Evolutionary conservation across 2,113 vertebrate genomes (phyloP), one percentile per base, ranked within the genome.

Genomic region (Chaetura pelagica): DNA sequence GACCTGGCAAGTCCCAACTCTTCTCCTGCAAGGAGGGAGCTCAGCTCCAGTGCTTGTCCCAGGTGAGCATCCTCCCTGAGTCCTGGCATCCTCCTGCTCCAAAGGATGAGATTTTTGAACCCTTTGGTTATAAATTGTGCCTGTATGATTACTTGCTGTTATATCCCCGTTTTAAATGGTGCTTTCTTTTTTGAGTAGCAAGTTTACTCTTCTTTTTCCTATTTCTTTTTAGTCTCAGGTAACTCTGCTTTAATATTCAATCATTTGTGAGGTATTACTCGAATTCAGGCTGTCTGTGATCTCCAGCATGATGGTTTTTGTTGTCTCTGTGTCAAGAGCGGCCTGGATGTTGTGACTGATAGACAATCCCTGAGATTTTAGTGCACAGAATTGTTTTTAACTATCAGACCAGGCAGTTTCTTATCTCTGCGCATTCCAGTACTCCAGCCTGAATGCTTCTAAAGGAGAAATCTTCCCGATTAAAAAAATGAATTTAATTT

Each of bases 361-460:
- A 12, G 61, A 75, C 85, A 71, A 68, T 16, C 42, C 35, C 15
- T 2, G 0, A 26, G 52, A 76, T 20, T 52, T 51, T 1, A 0
- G 1, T 5, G 13, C 2, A 9, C 52, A 35, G 35, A n/a, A 48
- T 12, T 6, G 8, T 48, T 35, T 89, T 73, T 48, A 66, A 17
- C 76, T 17, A 0, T 18, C 1, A 2, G 20, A 20, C 27, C 40
- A 20, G 48, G 48, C 12, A 19, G 24, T 59, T 85, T 61, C 59
- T 67, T 74, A 27, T 67, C 52, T 67, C 38, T 67, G 12, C 0
- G 0, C 20, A 1, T 40, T 15, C 40, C 68, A 22, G 0, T 29
- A 9, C 35, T n/a, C 22, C 35, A 4, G 1, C 22, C 24, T 82
- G 74, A 49, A 23, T 0, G 1, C 64, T 92, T 93, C 72, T 72